Evolutionary conservation across 2,888 invertebrate species (phyloP).

Genomic region (Nyleta sp.): DNA sequence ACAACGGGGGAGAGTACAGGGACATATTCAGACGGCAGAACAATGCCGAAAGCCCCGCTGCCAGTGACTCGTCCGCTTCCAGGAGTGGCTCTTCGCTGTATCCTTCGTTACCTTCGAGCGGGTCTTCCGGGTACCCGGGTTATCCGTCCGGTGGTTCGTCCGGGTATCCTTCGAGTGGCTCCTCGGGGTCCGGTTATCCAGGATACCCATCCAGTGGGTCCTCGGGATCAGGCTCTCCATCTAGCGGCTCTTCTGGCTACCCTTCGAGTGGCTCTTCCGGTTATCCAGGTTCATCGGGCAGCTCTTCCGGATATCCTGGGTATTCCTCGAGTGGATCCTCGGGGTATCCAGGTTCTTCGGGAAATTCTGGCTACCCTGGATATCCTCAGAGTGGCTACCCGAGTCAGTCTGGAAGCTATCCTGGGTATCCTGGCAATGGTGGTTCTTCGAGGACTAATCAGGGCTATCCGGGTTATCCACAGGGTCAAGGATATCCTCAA

Average conservation of each 20-base stretch:
- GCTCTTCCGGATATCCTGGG: conserved; percentile 43
- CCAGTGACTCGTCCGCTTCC: neutral
- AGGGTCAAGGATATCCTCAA: conserved; percentile 52
- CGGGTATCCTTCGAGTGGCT: no score
- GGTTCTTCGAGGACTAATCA: conserved; percentile 49
- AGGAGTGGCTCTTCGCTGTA: conserved; percentile 6
- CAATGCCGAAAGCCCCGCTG: conserved; percentile 1
- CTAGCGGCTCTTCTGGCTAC: conserved; percentile 44
- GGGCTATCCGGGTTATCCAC: conserved; percentile 56
- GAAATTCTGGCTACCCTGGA: conserved; percentile 48
- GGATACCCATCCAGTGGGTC: conserved; percentile 50
- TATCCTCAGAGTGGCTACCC: conserved; percentile 48
- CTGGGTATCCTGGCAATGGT: conserved; percentile 52
- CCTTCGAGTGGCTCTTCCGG: conserved; percentile 33
- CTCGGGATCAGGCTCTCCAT: conserved; percentile 47
- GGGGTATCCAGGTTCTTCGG: conserved; percentile 1
- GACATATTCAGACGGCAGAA: conserved; percentile 70
- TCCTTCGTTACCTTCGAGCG: conserved; percentile 13
- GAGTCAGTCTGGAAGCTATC: conserved; percentile 66
- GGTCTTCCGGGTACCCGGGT: conserved; percentile 25
- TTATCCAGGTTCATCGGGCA: conserved; percentile 32
- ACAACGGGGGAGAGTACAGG: conserved; percentile 70
- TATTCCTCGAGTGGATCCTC: conserved; percentile 53
- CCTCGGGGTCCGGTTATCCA: conserved; percentile 59
- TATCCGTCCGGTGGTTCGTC: conserved; percentile 26